These are phyloP conservation scores for Plumapathes pennacea DNA, from an alignment of 92 coral and sea anemone genomes.

Conservation along the genomic window DNA sequence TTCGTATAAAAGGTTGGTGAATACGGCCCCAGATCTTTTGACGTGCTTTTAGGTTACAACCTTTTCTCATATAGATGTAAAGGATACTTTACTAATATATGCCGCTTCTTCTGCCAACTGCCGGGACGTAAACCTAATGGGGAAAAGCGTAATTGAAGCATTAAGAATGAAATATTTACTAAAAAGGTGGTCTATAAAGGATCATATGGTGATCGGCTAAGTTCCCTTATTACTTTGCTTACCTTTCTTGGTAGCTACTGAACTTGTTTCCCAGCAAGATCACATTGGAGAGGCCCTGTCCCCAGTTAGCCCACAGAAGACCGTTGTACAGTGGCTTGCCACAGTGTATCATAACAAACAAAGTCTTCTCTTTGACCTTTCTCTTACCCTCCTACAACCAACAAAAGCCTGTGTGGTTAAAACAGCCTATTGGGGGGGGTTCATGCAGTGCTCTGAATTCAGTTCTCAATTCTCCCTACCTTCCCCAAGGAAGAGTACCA, in stretches of 20 bases:
- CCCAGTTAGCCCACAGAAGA: constrained; percentile 98
- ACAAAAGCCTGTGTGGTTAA: background rate
- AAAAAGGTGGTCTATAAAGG: background rate
- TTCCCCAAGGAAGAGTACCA: no score
- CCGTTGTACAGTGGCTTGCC: constrained; percentile 95
- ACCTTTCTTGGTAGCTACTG: constrained; percentile 83
- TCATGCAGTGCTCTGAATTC: background rate
- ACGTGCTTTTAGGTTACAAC: no score
- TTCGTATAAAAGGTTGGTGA: no score
- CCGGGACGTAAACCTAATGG: constrained; percentile 21
- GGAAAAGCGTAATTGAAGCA: background rate
- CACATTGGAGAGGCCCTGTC: constrained; percentile 59
- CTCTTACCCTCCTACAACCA: constrained; percentile 82
- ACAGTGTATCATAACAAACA: constrained; percentile 91
- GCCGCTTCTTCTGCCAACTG: constrained; percentile 60
- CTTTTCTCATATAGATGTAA: background rate
- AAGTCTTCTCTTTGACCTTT: constrained; percentile 41
- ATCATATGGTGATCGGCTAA: background rate
- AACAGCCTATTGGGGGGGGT: background rate
- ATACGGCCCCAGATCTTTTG: no score
- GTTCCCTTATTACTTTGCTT: background rate
- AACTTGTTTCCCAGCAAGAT: constrained; percentile 89
- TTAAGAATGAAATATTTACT: background rate
- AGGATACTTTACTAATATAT: constrained; percentile 83
- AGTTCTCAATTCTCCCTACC: no score